Conservation (phyloP, 2,888 invertebrate species). For the Lepidocyrtinus sp. region DNA sequence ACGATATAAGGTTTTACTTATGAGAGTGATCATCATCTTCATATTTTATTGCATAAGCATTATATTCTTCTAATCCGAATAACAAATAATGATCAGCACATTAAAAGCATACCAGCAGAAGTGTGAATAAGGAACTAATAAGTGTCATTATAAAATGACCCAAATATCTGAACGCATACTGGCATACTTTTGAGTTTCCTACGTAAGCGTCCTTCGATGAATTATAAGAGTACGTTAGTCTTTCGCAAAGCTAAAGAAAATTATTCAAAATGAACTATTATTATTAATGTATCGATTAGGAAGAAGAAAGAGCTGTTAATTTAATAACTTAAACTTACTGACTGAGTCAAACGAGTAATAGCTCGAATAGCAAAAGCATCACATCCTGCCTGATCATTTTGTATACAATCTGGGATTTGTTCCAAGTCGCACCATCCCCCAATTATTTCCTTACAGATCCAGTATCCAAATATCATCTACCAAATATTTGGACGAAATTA, state of each 20-base stretch:
- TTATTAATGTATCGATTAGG: no score
- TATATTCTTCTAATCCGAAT: no score
- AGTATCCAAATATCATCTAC: constrained; percentile 26
- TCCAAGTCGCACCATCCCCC: constrained; percentile 47
- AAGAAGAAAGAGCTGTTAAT: not conserved
- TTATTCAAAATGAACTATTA: no score
- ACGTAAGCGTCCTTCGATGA: not conserved
- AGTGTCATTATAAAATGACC: constrained; percentile 41
- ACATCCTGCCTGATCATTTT: not conserved
- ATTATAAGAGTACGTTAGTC: constrained; percentile 13
- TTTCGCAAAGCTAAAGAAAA: constrained; percentile 24
- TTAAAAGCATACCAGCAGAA: not conserved
- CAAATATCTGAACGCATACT: not conserved
- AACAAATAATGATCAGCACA: no score
- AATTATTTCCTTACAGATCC: constrained; percentile 30
- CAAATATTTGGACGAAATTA: no score
- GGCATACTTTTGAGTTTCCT: constrained; percentile 4
- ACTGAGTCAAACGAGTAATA: not conserved
- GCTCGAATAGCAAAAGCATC: not conserved
- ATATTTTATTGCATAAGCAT: no score
- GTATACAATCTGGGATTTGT: constrained; percentile 16
- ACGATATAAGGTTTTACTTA: no score
- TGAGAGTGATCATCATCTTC: no score
- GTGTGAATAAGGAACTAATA: constrained; percentile 8
- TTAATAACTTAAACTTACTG: constrained; percentile 21